Evolutionary conservation across 2,113 vertebrate genomes (phyloP), one percentile per base, ranked within the genome.

Genomic region (Scomber japonicus): DNA sequence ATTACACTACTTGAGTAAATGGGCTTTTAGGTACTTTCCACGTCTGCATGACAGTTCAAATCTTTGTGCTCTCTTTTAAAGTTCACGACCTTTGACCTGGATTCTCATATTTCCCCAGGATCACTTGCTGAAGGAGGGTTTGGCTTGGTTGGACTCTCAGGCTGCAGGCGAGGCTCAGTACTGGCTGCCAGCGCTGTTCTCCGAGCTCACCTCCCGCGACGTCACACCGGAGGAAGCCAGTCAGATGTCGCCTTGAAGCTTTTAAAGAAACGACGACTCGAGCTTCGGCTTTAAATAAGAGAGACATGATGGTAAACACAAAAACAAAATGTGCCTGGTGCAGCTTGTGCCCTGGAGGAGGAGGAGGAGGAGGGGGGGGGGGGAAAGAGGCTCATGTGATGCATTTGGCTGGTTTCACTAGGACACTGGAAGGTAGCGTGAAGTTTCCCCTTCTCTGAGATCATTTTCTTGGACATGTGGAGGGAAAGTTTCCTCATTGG

Each of bases 111-210:
- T 54, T 77, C 2, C 75, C 1, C 51, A 99, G 98, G 97, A 98
- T 64, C 96, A 99, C 89, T 92, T 99, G 91, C 93, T 99, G 83
- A 98, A 97, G 84, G 98, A 99, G 85, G 98, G 98, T 2, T 84
- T 99, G 94, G 98, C 98, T 27, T 99, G 98, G 98, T 68, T 99
- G 83, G 98, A 99, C 71, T 89, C 94, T 0, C 98, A 99, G 59
- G 97, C 97, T 0, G 83, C 93, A 0, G 96, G 91, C 2, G 98
- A 99, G 70, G 85, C 97, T 0, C 96, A 97, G 88, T 99, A 97
- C 90, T 99, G 98, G 98, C 94, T 99, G 53, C 98, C 98, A 0
- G 98, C 97, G 17, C 97, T 99, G 71, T 99, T 98, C 84, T 95
- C 96, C 0, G 98, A 99, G 86, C 92, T 98, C 12, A 95, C 95